Conservation (phyloP, 2,797 vertebrate genomes). For the Simalia tracyae region DNA sequence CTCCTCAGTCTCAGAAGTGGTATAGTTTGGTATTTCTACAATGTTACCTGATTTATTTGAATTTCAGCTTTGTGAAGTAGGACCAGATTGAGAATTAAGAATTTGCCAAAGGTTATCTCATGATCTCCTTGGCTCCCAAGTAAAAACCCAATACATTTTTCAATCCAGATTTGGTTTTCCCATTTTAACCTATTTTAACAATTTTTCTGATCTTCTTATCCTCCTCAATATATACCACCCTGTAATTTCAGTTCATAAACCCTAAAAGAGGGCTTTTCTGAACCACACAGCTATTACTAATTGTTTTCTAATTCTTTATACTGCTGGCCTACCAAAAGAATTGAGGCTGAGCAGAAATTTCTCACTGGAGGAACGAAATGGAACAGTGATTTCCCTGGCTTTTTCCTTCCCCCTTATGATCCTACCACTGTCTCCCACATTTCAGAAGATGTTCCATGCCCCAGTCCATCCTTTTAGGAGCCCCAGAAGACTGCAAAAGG, state of each 20-base stretch:
- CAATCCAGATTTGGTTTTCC: neutral
- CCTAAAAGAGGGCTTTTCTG: slow-evolving; percentile 31
- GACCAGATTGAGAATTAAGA: neutral
- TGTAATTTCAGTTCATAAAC: slow-evolving; percentile 32
- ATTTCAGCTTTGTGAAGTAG: neutral
- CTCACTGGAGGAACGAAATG: neutral
- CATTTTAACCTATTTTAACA: neutral
- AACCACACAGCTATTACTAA: slow-evolving; percentile 3
- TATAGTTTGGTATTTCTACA: neutral
- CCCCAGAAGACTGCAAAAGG: neutral
- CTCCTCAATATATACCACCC: neutral
- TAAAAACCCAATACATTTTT: neutral
- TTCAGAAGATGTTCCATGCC: neutral
- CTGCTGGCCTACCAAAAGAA: neutral
- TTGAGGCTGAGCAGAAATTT: neutral
- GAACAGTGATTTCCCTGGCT: neutral
- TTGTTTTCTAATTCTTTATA: neutral
- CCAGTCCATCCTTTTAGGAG: neutral
- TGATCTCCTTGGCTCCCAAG: neutral
- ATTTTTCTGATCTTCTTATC: neutral
- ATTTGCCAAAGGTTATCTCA: neutral
- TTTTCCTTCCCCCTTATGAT: neutral
- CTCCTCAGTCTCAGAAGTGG: neutral
- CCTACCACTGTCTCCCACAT: neutral
- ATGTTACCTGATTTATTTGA: neutral